These are phyloP conservation scores for Sander vitreus DNA, from an alignment of 2,113 vertebrate species.

Conservation along the genomic window DNA sequence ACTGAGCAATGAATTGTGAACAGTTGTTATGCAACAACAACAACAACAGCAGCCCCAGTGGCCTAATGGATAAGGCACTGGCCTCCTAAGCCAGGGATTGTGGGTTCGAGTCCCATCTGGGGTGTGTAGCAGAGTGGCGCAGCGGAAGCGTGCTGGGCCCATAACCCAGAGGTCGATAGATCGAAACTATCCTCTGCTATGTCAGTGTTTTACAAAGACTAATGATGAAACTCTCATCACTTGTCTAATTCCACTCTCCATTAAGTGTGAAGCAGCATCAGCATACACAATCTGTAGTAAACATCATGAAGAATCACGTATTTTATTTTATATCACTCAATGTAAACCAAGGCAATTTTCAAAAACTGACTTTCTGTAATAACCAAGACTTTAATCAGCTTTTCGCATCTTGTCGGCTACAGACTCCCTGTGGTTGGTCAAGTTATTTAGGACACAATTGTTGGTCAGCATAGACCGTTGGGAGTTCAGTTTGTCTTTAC, in stretches of 20 bases:
- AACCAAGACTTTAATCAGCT: slow-evolving; percentile 56
- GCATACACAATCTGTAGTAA: background rate
- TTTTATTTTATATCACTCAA: background rate
- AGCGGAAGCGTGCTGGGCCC: slow-evolving; percentile 80
- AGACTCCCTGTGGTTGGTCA: slow-evolving; percentile 77
- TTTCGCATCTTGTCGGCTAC: slow-evolving; percentile 66
- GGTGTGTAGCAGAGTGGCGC: slow-evolving; percentile 72
- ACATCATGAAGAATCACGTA: background rate
- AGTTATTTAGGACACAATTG: slow-evolving; percentile 83
- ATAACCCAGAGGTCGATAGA: slow-evolving; percentile 83
- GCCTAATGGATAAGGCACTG: slow-evolving; percentile 78
- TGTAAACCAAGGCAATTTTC: background rate
- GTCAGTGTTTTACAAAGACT: background rate
- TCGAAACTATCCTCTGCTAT: slow-evolving; percentile 82
- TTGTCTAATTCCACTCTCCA: background rate
- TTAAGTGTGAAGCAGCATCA: background rate
- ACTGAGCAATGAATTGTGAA: background rate
- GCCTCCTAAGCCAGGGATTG: slow-evolving; percentile 68
- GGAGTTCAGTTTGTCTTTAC: slow-evolving; percentile 77
- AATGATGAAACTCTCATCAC: background rate
- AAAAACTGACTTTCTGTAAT: background rate
- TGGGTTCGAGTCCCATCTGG: slow-evolving; percentile 8
- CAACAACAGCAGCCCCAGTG: background rate
- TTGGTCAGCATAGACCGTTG: slow-evolving; percentile 70
- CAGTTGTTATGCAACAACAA: rapidly evolving